Base-by-base conservation (phyloP, 2,797 vertebrate species). In the Pangasius macronema region DNA sequence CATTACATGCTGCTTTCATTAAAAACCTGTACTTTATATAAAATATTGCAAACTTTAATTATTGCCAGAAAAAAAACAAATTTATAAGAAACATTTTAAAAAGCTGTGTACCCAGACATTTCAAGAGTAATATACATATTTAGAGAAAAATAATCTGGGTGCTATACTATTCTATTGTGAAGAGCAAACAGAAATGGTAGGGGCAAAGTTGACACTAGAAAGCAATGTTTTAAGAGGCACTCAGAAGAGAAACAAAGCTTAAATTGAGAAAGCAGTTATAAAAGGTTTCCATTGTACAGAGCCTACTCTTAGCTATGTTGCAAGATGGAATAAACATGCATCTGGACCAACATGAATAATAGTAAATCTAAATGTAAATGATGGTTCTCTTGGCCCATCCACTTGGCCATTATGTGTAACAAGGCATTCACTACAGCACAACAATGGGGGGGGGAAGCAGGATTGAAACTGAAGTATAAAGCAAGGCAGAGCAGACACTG, bases 391-490 rank as follows among this genome's bases (percentile, higher is more conserved):
- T 67, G 67, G 65, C 53, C 36, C 46, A 65, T 68, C 36, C 20
- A 76, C 57, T 82, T 63, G 59, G 76, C 22, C 57, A 51, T 73
- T 81, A 85, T 61, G 18, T 65, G 61, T 88, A 65, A 84, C 16
- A 86, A 61, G 53, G 42, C 22, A 75, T 59, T 70, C 18, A 39
- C 72, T 49, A 79, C 46, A 53, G 14, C 33, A 79, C 14, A 42
- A 30, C 24, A 8, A 51, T 81, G 65, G 57, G 24, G 53, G 27
- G 61, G 7, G n/a, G 49, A 76, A 59, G 51, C 16, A 77, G 53
- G 36, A 65, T 53, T 81, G 57, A 83, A 88, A 89, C 90, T 89
- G 85, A 90, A 82, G 85, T 57, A 83, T 92, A 84, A 89, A 84
- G 42, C 55, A 63, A 85, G 70, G 36, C 73, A 53, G n/a, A 76